Evolutionary conservation across 2,113 vertebrate genomes (phyloP).

Genomic region (Acinonyx jubatus): DNA sequence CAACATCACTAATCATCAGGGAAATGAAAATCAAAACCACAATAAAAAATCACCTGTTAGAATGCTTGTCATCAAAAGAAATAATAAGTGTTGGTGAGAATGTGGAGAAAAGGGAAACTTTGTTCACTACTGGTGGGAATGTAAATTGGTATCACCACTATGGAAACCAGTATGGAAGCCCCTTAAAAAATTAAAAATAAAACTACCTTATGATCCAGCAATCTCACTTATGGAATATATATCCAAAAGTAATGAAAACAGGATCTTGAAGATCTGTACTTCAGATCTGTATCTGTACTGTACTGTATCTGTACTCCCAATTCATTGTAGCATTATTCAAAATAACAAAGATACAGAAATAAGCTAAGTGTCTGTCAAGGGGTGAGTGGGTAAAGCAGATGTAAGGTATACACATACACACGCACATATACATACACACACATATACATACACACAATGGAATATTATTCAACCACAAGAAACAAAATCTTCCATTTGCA

Average conservation of each 20-base stretch:
- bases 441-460: not conserved
- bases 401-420: not conserved
- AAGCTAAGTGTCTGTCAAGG: not conserved
- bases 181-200: not conserved
- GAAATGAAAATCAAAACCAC: not conserved
- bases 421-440: not conserved
- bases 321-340: not conserved
- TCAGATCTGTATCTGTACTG: no score
- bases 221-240: not conserved
- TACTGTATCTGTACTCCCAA: not conserved
- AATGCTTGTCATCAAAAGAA: not conserved
- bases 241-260: not conserved
- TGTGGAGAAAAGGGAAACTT: not conserved
- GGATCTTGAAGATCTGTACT: not conserved
- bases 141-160: not conserved
- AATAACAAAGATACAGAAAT: not conserved
- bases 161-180: not conserved
- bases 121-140: not conserved
- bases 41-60: not conserved
- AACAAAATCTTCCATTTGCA: not conserved
- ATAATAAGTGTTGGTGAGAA: not conserved
- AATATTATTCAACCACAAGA: not conserved
- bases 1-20: not conserved
- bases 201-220: not conserved
- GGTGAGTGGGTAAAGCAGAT: not conserved